phyloP scores from a whole-genome alignment of 2,888 invertebrate genomes.

The Myopa tessellatipennis region DNA sequence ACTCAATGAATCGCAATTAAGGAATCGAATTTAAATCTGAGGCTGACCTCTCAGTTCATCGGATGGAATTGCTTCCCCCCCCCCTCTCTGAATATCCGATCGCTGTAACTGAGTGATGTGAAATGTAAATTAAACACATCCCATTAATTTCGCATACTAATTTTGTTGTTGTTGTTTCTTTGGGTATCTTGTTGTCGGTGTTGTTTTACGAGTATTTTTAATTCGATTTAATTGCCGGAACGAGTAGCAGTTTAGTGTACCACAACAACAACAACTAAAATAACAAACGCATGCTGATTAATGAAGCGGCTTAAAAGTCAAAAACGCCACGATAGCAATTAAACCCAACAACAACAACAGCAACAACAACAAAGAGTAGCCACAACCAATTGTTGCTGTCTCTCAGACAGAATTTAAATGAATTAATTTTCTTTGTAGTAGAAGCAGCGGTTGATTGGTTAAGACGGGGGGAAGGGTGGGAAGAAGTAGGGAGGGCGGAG shows the following conservation, averaged over 20 bases:
- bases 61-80: too few relatives aligned
- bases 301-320: not conserved
- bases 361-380: not conserved
- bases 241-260: not conserved
- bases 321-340: not conserved
- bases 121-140: not conserved
- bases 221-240: not conserved
- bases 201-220: not conserved
- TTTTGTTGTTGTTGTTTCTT: conserved; percentile 1
- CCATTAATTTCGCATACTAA: not conserved
- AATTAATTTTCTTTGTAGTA: not conserved
- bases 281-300: not conserved
- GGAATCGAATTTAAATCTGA: too few relatives aligned
- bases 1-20: too few relatives aligned
- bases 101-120: not conserved
- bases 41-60: too few relatives aligned
- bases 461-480: not conserved
- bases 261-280: not conserved
- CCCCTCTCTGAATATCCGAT: too few relatives aligned
- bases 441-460: not conserved
- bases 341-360: not conserved
- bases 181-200: not conserved
- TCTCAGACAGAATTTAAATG: not conserved
- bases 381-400: conserved; percentile 27
- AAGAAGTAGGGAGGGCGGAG: too few relatives aligned